Base-by-base conservation (phyloP, 2,888 invertebrate species). In the Drosophila yooni region DNA sequence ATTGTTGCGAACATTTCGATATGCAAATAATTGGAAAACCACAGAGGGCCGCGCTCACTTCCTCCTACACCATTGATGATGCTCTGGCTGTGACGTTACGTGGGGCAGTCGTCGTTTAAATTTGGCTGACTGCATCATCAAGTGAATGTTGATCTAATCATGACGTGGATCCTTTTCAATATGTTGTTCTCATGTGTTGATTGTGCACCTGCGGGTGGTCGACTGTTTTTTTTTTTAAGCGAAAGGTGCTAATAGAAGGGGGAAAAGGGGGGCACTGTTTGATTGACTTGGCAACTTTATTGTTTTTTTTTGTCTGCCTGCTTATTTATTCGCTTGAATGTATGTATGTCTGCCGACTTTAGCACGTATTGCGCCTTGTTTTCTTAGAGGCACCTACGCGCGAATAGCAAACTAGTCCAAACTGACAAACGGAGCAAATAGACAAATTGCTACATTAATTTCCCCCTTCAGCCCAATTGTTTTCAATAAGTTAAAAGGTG, bases 311-410 rank as follows among this genome's bases (percentile, higher is more conserved):
- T 56, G 66, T 70, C 68, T 75, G 65, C 62, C 68, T 43, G 63
- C 68, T 75, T 79, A 75, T 75, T 79, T 78, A 78, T 78, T 78
- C 51, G 74, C 62, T 48, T 50, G 68, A 74, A 70, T 58, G 70
- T 61, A 54, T 52, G 65, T 74, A 70, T 82, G 33, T 52, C 5
- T 54, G 25, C 3, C 6, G 21, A 21, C 13, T 36, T 84, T 75
- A 76, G 56, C 70, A 57, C 50, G 74, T 83, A 81, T 70, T 88
- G 81, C 85, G 85, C 74, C 70, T 76, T 74, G 74, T 70, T 82
- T 83, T 83, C 50, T 11, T 40, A 5, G 36, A 18, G 63, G 52
- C 82, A 74, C 71, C 77, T 75, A 73, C 85, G 60, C 85, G 60
- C 67, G 2, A 40, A 15, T 15, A 27, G n/a, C n/a, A 50, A 65